Conservation (phyloP, 2,797 vertebrate species). For the Argyrosomus regius region DNA sequence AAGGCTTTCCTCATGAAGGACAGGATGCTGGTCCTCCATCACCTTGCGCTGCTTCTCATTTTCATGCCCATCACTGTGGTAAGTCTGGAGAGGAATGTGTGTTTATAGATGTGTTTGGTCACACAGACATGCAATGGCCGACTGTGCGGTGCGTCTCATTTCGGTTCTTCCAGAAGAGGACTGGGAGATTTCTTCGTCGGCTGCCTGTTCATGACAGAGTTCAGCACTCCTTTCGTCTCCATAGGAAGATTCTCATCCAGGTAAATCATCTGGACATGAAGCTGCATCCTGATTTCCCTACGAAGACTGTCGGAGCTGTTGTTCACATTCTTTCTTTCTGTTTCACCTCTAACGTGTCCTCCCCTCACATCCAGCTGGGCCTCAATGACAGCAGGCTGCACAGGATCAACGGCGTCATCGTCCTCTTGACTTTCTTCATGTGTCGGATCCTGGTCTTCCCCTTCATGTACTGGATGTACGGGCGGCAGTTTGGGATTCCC, state of each 20-base stretch:
- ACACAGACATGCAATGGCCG: neutral
- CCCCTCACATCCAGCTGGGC: conserved; percentile 62
- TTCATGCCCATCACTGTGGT: conserved; percentile 90
- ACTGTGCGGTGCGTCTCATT: conserved; percentile 1
- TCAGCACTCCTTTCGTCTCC: conserved; percentile 91
- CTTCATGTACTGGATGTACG: conserved; percentile 91
- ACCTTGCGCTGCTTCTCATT: conserved; percentile 85
- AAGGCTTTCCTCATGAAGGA: conserved; percentile 87
- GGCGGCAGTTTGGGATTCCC: conserved; percentile 83
- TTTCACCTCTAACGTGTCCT: neutral
- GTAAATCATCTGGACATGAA: conserved; percentile 61
- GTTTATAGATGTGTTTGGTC: neutral
- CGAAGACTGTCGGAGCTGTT: neutral
- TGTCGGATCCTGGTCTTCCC: conserved; percentile 90
- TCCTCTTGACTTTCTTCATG: conserved; percentile 87
- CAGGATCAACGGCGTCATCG: conserved; percentile 85
- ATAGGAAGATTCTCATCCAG: conserved; percentile 91
- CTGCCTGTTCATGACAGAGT: conserved; percentile 90
- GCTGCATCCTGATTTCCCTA: neutral
- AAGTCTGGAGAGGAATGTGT: conserved; percentile 38
- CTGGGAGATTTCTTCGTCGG: conserved; percentile 93
- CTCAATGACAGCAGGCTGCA: conserved; percentile 85
- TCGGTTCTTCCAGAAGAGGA: conserved; percentile 89
- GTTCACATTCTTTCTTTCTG: neutral
- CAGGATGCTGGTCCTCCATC: conserved; percentile 89